Base-by-base conservation (phyloP, 2,888 invertebrate species). In the Trichogramma evanescens region DNA sequence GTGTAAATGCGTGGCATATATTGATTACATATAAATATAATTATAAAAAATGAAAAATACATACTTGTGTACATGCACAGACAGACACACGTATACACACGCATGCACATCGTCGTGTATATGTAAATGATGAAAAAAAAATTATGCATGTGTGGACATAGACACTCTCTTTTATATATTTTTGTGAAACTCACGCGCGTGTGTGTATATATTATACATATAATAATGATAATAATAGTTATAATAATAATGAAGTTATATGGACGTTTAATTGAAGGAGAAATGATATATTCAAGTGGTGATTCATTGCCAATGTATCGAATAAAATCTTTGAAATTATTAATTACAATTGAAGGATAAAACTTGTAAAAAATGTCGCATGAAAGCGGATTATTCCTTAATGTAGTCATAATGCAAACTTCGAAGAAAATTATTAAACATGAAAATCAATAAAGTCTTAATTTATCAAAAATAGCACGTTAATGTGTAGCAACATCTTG, bases 81-180 rank as follows among this genome's bases (percentile, higher is more conserved):
- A 59, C 65, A 64, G 58, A 65, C 59, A 66, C 62, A 62, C 62
- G 66, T 66, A 64, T 63, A 64, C 60, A 62, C 66, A 65, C 66
- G 62, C 67, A 67, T 66, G 68, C 65, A 70, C 70, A 70, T 67
- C 26, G 26, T 66, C 59, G 54, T 61, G 54, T 63, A 56, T 56
- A 60, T 58, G 58, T 64, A 58, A 61, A 56, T 62, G 39, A 50
- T 8, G 56, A 39, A 40, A 44, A 58, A 61, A 62, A 65, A 62
- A 62, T 49, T 54, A 61, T 67, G 63, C 67, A 65, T 66, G 65
- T 69, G 68, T 69, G 26, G 26, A 67, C 65, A 70, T 70, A 68
- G 68, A 69, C 67, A 71, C 72, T 71, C 70, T 74, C 76, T 77
- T 77, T 77, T 77, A 77, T 77, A 77, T 76, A 76, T 77, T 77